These are phyloP conservation scores for Achlya flavicornis DNA, from an alignment of 2,888 invertebrate genomes.

Conservation along the genomic window DNA sequence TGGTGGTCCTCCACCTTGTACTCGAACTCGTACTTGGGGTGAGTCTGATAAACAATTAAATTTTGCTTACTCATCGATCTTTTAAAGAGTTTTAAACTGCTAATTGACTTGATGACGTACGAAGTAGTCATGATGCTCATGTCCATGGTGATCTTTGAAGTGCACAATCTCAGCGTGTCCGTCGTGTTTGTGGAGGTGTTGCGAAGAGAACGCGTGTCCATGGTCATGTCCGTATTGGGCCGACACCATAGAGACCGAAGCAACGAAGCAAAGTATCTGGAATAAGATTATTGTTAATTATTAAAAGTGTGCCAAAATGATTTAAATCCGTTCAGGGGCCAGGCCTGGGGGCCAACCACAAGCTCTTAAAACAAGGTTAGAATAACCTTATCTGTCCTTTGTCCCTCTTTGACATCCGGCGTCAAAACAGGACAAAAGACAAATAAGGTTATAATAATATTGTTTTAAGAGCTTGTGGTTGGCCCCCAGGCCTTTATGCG, in stretches of 20 bases:
- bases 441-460: too few relatives aligned
- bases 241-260: slow-evolving; percentile 25
- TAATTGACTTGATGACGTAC: neutral
- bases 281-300: too few relatives aligned
- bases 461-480: too few relatives aligned
- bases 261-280: slow-evolving; percentile 15
- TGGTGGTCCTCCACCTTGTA: slow-evolving; percentile 77
- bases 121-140: slow-evolving; percentile 15
- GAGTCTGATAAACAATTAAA: slow-evolving; percentile 38
- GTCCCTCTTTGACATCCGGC: too few relatives aligned
- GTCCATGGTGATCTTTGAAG: slow-evolving; percentile 11
- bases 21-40: slow-evolving; percentile 74
- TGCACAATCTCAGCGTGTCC: slow-evolving; percentile 28
- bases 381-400: too few relatives aligned
- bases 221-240: slow-evolving; percentile 50
- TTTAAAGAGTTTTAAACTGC: neutral
- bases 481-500: too few relatives aligned
- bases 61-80: neutral
- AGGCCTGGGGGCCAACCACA: too few relatives aligned
- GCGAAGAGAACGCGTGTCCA: slow-evolving; percentile 44
- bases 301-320: neutral
- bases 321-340: too few relatives aligned
- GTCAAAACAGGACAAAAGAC: too few relatives aligned
- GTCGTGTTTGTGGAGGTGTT: slow-evolving; percentile 36
- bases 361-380: too few relatives aligned